Evolutionary conservation across 2,797 vertebrate genomes (phyloP), one percentile per base, ranked within the genome.

Genomic region (Todus mexicanus): DNA sequence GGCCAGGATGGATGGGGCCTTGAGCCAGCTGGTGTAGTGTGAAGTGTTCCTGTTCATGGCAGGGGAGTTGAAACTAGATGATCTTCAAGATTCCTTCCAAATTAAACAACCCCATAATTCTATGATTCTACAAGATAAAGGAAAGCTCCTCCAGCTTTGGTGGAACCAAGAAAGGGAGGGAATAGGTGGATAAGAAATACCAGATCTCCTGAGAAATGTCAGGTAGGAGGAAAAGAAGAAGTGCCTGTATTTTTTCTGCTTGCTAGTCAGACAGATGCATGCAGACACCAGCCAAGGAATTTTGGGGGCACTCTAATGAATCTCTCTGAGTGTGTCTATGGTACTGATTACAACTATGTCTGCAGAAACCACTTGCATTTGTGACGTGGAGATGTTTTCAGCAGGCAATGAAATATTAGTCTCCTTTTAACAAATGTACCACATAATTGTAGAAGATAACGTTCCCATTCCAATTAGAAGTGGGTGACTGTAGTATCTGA

Each of bases 341-440:
- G 59, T 2, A 2, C 82, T 94, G 90, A 94, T 96, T 95, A 56
- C 53, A 1, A 0, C 90, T 84, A 77, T 74, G 92, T 90, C 71
- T 0, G 8, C 87, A 81, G 84, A 94, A 92, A 35, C 20, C 82
- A 87, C 86, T 88, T 56, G 33, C 79, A 82, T 94, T 95, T 93
- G 82, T 89, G 93, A 89, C 80, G 56, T 87, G 82, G 90, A 77
- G 75, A 94, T 73, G 76, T 81, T 91, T 94, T 56, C 78, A 89
- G 84, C 75, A 92, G 92, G 47, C 82, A 89, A 57, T 63, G 81
- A 92, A 94, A 45, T 91, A 89, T 81, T 85, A 89, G 76, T 60
- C 1, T 0, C 73, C 83, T 72, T 91, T 93, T 92, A 7, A 93
- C 93, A 93, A 76, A 80, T 10, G 48, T 78, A 60, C 38, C 42